Conservation (phyloP, 2,888 invertebrate genomes). For the Hypena proboscidalis region DNA sequence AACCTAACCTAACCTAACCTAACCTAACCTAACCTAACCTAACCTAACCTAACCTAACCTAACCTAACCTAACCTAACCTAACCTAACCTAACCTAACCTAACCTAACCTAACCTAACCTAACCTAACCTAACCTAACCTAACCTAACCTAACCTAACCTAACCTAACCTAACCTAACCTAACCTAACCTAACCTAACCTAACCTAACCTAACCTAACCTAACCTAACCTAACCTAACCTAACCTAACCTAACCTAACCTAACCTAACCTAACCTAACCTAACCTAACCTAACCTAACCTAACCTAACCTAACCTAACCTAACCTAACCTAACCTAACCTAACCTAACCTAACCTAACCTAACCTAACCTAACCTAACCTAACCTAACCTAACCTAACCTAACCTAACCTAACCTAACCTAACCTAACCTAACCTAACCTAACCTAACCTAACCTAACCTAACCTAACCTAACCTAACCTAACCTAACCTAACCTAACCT, state of each 20-base stretch:
- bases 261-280: slow-evolving; percentile 1
- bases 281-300: slow-evolving; percentile 1
- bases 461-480: slow-evolving; percentile 1
- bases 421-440: slow-evolving; percentile 1
- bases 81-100: slow-evolving; percentile 1
- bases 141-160: slow-evolving; percentile 1
- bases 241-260: slow-evolving; percentile 1
- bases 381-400: slow-evolving; percentile 1
- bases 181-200: slow-evolving; percentile 1
- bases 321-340: slow-evolving; percentile 1
- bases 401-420: slow-evolving; percentile 1
- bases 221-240: slow-evolving; percentile 1
- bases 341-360: slow-evolving; percentile 1
- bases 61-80: slow-evolving; percentile 1
- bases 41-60: slow-evolving; percentile 1
- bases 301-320: slow-evolving; percentile 1
- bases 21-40: slow-evolving; percentile 1
- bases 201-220: slow-evolving; percentile 1
- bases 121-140: slow-evolving; percentile 1
- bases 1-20: slow-evolving; percentile 1
- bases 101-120: slow-evolving; percentile 1
- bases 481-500: slow-evolving; percentile 1
- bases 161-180: slow-evolving; percentile 1
- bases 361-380: slow-evolving; percentile 1
- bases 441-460: slow-evolving; percentile 1